Base-by-base conservation (phyloP, 1,140 invertebrate species). In the Gonatopus flavifemur region DNA sequence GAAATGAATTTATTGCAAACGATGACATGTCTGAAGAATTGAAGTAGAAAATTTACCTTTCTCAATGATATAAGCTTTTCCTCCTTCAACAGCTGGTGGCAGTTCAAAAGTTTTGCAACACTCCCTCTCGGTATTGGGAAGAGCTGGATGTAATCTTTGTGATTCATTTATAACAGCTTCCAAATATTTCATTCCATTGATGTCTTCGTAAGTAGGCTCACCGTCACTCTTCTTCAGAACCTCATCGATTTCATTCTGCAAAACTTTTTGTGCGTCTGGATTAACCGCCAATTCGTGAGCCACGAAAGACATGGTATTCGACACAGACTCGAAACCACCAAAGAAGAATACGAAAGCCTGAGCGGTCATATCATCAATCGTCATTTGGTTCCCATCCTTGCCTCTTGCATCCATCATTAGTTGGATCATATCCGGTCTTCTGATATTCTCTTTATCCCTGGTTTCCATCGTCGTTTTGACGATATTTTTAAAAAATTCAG, bases 161-260 rank as follows among this genome's bases (percentile, higher is more conserved):
- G 42, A 42, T 51, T 61, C 69, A 15, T 47, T 49, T 13, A 72
- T 18, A 0, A 69, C 58, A 25, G 63, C 59, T 15, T 67, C 68
- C 28, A 74, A 57, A 36, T 71, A 74, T 2, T 40, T 15, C 62
- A 74, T 70, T 16, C 64, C 59, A 49, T 55, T 59, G 36, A 74
- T 53, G 0, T 51, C 49, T 10, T 70, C 69, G 32, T 70, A 81
- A 1, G 65, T 73, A 4, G 77, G 32, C 30, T 74, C 55, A 3
- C 64, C 67, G 16, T 71, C 57, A 42, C 68, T 55, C 32, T 75
- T 70, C 20, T 67, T 59, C 25, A 72, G 64, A 1, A 72, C 55
- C 41, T 61, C 67, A 28, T 74, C 62, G 18, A 86, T 77, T 69
- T 87, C 85, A 46, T 80, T 67, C 46, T 67, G 45, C 1, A 71